Percentiles rank a stretch among this genome's conserved stretches.
Conservation (phyloP, 2,888 invertebrate species). For the Acanthosepion esculentum region DNA sequence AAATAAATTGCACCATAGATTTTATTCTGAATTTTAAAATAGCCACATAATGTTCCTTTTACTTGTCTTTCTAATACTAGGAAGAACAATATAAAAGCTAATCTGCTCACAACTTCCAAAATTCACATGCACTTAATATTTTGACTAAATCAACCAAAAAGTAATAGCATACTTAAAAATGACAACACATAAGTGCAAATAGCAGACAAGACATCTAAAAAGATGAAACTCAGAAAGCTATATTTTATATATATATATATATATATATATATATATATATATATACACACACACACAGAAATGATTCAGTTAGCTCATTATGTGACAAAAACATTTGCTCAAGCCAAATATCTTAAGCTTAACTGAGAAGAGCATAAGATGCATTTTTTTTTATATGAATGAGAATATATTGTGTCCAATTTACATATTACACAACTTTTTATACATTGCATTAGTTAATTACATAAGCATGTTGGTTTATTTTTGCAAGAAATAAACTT, state of each 20-base stretch:
- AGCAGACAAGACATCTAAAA: neutral
- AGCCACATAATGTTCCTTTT: neutral
- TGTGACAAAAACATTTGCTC: neutral
- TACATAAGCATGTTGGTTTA: neutral
- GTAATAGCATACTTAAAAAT: neutral
- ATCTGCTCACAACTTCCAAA: neutral
- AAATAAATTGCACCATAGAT: neutral
- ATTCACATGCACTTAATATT: neutral
- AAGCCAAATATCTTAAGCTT: neutral
- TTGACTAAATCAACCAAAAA: neutral
- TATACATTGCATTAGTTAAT: neutral
- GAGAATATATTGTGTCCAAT: neutral
- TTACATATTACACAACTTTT: neutral
- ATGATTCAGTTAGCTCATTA: neutral
- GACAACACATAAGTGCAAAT: neutral
- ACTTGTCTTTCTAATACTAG: neutral
- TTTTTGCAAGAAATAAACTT: neutral
- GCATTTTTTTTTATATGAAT: neutral
- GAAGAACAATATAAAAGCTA: neutral
- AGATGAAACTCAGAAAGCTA: neutral
- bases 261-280: no score
- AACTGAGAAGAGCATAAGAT: neutral
- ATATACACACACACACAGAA: no score
- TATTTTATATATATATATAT: no score
- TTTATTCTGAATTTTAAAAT: neutral